Conservation (phyloP, 2,797 vertebrate species). For the Coccyzus lansbergi region DNA sequence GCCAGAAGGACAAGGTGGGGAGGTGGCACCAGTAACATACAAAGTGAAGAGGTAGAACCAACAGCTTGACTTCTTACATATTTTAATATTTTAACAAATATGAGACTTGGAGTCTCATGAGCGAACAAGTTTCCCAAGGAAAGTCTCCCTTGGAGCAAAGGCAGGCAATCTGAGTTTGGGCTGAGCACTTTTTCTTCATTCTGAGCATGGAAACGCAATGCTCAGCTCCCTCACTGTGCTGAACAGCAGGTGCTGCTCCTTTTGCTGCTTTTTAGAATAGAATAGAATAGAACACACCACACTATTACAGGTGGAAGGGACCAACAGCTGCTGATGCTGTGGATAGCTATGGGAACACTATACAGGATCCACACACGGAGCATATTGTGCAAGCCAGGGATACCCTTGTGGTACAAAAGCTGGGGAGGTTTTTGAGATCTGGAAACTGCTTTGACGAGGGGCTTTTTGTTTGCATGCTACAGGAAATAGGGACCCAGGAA, state of each 20-base stretch:
- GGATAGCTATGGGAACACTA: no score
- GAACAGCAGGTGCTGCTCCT: background rate
- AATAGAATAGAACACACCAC: no score
- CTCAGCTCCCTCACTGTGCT: background rate
- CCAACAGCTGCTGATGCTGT: no score
- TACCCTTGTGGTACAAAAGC: no score
- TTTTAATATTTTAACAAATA: background rate
- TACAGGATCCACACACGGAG: no score
- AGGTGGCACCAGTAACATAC: background rate
- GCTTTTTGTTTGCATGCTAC: no score
- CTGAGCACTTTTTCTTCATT: fast-evolving
- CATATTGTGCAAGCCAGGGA: no score
- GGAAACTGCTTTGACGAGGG: no score
- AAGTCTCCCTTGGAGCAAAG: background rate
- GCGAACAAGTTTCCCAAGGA: background rate
- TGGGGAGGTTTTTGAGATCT: no score
- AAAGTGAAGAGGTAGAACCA: background rate
- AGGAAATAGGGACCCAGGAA: no score
- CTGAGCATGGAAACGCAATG: background rate
- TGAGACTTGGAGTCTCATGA: background rate
- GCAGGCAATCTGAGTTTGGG: background rate
- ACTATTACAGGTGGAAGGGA: no score
- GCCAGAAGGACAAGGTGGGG: no score
- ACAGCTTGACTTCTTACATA: background rate
- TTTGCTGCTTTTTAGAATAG: background rate